A percentile compares a stretch with the other conserved stretches of the same genome.
Evolutionary conservation across 2,797 vertebrate species (phyloP).

Genomic region (Tiaroga cobitis): DNA sequence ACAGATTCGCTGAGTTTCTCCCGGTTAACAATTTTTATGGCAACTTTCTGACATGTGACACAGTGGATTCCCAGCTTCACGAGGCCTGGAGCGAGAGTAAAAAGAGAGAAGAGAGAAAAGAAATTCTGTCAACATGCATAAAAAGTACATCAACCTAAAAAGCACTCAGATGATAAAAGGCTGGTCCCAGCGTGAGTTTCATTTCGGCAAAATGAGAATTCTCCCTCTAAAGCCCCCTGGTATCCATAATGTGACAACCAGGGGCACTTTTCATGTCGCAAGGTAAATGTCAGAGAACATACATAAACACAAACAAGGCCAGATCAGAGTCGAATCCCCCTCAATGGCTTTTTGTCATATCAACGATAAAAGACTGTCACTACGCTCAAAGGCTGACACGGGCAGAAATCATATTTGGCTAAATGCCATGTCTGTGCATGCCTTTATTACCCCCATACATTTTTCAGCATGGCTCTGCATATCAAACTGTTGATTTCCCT

Average conservation of each 20-base stretch:
- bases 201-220: conserved; percentile 51
- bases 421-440: conserved; percentile 68
- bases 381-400: conserved; percentile 64
- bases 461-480: conserved; percentile 64
- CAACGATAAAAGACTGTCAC: conserved; percentile 61
- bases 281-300: conserved; percentile 64
- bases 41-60: conserved; percentile 92
- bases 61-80: conserved; percentile 91
- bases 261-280: conserved; percentile 50
- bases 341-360: conserved; percentile 61
- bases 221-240: conserved; percentile 22
- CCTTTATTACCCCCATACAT: conserved; percentile 59
- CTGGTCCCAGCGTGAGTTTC: conserved; percentile 49
- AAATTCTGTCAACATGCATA: conserved; percentile 35
- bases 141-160: conserved; percentile 50
- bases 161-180: conserved; percentile 47
- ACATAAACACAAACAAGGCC: conserved; percentile 61
- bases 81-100: conserved; percentile 74
- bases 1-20: conserved; percentile 94
- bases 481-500: conserved; percentile 72
- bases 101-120: conserved; percentile 51
- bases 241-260: conserved; percentile 56
- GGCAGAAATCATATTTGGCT: conserved; percentile 60
- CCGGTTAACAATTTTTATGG: conserved; percentile 92
- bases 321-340: conserved; percentile 52